phyloP scores from a whole-genome alignment of 2,113 vertebrate genomes.

The Istiophorus platypterus region DNA sequence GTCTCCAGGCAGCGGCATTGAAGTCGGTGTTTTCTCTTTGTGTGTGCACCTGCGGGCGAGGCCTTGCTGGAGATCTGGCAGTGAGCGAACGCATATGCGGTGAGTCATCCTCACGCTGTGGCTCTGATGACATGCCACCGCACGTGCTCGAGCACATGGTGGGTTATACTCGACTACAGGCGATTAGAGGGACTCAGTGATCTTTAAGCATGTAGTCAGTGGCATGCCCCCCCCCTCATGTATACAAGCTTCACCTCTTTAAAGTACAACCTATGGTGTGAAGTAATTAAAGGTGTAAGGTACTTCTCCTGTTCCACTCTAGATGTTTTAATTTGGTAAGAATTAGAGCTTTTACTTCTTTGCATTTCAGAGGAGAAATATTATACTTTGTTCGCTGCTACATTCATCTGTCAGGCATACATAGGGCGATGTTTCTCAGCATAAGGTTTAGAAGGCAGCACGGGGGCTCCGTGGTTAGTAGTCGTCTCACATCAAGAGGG shows the following conservation, averaged over 20 bases:
- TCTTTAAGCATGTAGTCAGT: conserved; percentile 43
- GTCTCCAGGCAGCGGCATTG: conserved; percentile 63
- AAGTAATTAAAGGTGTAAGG: neutral
- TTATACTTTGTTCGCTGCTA: neutral
- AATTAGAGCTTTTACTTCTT: neutral
- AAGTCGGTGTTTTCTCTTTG: conserved; percentile 42
- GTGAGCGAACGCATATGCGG: conserved; percentile 52
- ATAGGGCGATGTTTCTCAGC: neutral
- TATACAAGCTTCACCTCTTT: conserved; percentile 2
- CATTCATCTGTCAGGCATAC: neutral
- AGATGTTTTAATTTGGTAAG: neutral
- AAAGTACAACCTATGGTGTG: neutral
- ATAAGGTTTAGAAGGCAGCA: neutral
- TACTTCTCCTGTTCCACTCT: neutral
- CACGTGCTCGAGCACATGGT: conserved; percentile 56
- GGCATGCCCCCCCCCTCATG: neutral
- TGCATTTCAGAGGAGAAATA: conserved; percentile 1
- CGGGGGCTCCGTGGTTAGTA: neutral
- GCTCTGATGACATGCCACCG: conserved; percentile 40
- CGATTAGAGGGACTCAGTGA: conserved; percentile 20
- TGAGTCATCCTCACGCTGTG: conserved; percentile 65
- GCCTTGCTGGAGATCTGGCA: conserved; percentile 53
- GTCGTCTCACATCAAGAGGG: conserved; percentile 2
- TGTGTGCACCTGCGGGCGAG: conserved; percentile 50
- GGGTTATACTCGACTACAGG: conserved; percentile 51